A percentile compares a stretch with the other conserved stretches of the same genome.
Conservation (phyloP, 2,113 vertebrate genomes). For the Podarcis muralis region DNA sequence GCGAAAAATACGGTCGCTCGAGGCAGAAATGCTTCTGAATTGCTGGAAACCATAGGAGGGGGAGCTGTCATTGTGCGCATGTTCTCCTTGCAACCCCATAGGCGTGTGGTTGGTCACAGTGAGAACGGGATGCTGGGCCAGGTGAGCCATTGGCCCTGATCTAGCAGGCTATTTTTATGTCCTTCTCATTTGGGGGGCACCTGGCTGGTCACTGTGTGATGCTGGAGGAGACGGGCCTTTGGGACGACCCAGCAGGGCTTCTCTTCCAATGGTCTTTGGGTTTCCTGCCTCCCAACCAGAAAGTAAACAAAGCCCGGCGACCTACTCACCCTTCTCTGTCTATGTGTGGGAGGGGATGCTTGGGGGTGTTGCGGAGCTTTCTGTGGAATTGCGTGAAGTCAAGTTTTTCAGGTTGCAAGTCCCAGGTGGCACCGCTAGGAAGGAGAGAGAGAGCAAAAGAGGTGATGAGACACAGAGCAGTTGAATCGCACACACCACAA, state of each 20-base stretch:
- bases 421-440: conserved; percentile 92
- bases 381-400: conserved; percentile 94
- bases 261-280: background rate
- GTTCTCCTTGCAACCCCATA: too few relatives aligned
- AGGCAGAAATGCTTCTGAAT: too few relatives aligned
- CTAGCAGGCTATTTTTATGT: too few relatives aligned
- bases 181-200: too few relatives aligned
- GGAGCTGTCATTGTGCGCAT: too few relatives aligned
- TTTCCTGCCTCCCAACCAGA: background rate
- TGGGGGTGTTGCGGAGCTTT: conserved; percentile 85
- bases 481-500: background rate
- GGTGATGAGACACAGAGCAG: conserved; percentile 3
- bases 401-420: conserved; percentile 95
- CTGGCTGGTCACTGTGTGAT: too few relatives aligned
- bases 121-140: too few relatives aligned
- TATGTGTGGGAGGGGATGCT: conserved; percentile 89
- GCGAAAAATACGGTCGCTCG: too few relatives aligned
- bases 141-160: too few relatives aligned
- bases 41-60: too few relatives aligned
- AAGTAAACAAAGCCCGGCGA: rapidly evolving
- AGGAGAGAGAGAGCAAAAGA: conserved; percentile 5
- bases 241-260: too few relatives aligned
- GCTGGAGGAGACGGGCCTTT: too few relatives aligned
- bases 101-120: background rate
- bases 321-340: conserved; percentile 91